Conservation (phyloP, 2,797 vertebrate genomes). For the Ataeniobius toweri region DNA sequence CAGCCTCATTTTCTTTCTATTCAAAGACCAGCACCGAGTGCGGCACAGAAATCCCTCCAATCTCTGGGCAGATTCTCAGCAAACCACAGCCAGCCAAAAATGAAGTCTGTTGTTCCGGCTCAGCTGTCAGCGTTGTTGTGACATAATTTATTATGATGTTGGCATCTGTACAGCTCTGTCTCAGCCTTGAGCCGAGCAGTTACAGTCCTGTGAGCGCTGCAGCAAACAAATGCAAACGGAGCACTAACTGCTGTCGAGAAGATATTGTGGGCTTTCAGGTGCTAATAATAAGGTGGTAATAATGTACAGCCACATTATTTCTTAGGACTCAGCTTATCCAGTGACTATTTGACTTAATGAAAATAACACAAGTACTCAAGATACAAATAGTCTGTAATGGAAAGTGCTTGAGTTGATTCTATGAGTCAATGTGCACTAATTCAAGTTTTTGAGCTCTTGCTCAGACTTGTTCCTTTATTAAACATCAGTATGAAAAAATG, state of each 20-base stretch:
- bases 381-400: constrained; percentile 14
- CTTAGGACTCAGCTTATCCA: constrained; percentile 17
- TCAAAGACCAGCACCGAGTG: constrained; percentile 42
- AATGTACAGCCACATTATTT: constrained; percentile 4
- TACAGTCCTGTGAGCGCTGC: constrained; percentile 23
- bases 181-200: constrained; percentile 25
- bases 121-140: constrained; percentile 59
- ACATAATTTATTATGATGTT: constrained; percentile 63
- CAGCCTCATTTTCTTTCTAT: constrained; percentile 33
- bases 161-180: constrained; percentile 46
- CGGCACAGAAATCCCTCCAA: constrained; percentile 50
- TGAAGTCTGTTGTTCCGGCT: constrained; percentile 61
- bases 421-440: constrained; percentile 37
- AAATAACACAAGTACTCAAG: constrained; percentile 10
- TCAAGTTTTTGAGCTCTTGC: constrained; percentile 30
- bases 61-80: constrained; percentile 58
- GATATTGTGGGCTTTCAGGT: constrained; percentile 17
- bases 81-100: constrained; percentile 51
- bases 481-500: constrained; percentile 6
- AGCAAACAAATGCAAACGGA: constrained; percentile 26
- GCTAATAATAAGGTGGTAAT: neutral
- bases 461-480: constrained; percentile 36
- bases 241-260: constrained; percentile 6
- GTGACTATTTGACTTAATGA: constrained; percentile 7
- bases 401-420: constrained; percentile 18